Percentiles rank a stretch among this genome's conserved stretches.
phyloP scores from a whole-genome alignment of 2,888 invertebrate genomes.

The Syritta pipiens region DNA sequence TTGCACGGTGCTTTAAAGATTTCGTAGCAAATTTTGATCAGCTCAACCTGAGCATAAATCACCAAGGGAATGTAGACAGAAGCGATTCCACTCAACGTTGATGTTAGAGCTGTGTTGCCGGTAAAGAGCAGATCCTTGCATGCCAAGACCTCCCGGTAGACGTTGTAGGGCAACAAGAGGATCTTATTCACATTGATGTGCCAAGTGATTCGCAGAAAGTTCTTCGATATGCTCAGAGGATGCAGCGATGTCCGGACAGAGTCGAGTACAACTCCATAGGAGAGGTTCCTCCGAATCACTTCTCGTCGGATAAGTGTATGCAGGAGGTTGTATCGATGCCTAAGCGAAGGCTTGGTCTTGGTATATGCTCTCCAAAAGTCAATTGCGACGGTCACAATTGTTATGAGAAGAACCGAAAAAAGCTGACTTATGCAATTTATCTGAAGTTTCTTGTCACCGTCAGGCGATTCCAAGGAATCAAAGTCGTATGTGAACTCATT shows the following conservation, averaged over 20 bases:
- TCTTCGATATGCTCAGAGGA: conserved; percentile 78
- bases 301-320: conserved; percentile 77
- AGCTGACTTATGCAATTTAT: conserved; percentile 77
- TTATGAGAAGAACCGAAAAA: conserved; percentile 83
- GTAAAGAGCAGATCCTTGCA: conserved; percentile 74
- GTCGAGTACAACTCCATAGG: conserved; percentile 77
- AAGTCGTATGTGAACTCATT: conserved; percentile 89
- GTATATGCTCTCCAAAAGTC: conserved; percentile 82
- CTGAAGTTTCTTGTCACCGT: conserved; percentile 72
- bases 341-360: conserved; percentile 76
- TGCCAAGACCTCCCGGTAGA: conserved; percentile 75
- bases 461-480: conserved; percentile 87
- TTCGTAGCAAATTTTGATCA: conserved; percentile 75
- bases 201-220: conserved; percentile 76
- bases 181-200: conserved; percentile 74
- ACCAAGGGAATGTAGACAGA: conserved; percentile 76
- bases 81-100: conserved; percentile 75
- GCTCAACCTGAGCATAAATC: conserved; percentile 75
- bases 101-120: conserved; percentile 73
- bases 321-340: conserved; percentile 67
- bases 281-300: conserved; percentile 74
- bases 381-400: conserved; percentile 83
- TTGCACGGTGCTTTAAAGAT: conserved; percentile 77
- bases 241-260: conserved; percentile 79
- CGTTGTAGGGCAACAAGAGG: conserved; percentile 74